These are phyloP conservation scores for Amiota communis DNA, from an alignment of 2,888 invertebrate genomes.

Conservation along the genomic window DNA sequence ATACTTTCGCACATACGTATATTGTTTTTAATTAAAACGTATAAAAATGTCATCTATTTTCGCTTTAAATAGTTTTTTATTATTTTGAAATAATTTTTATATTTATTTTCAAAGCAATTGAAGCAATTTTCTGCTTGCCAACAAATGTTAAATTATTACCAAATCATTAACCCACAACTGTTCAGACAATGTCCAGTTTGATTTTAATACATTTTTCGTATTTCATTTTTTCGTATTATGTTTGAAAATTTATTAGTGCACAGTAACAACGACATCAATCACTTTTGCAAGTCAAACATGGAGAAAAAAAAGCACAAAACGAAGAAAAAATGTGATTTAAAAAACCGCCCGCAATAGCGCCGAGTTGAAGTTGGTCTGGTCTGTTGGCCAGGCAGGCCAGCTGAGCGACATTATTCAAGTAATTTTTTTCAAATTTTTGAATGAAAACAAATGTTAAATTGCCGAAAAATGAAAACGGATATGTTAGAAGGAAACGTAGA, in stretches of 20 bases:
- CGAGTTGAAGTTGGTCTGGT: background rate
- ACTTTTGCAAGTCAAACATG: slow-evolving; percentile 53
- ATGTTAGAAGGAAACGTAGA: background rate
- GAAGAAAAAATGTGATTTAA: slow-evolving; percentile 54
- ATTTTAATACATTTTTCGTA: background rate
- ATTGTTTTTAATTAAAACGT: too few species aligned
- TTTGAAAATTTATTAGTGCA: slow-evolving; percentile 62
- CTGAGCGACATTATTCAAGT: slow-evolving; percentile 27
- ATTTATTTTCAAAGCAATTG: slow-evolving; percentile 43
- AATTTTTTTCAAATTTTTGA: slow-evolving; percentile 37
- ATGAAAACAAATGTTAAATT: slow-evolving; percentile 61
- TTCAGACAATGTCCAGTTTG: slow-evolving; percentile 20
- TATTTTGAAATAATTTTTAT: slow-evolving; percentile 7
- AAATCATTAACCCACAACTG: slow-evolving; percentile 60
- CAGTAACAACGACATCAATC: slow-evolving; percentile 65
- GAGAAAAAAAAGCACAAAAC: too few species aligned
- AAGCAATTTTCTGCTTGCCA: slow-evolving; percentile 64
- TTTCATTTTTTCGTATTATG: slow-evolving; percentile 11
- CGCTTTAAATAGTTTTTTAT: slow-evolving; percentile 3
- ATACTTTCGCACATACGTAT: too few species aligned
- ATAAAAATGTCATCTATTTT: background rate
- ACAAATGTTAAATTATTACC: slow-evolving; percentile 62
- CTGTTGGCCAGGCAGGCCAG: slow-evolving; percentile 4
- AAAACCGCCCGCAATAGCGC: slow-evolving; percentile 36
- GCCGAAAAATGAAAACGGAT: slow-evolving; percentile 26